Conservation (phyloP, 2,113 vertebrate genomes). For the Forbesichthys papilliferus region DNA sequence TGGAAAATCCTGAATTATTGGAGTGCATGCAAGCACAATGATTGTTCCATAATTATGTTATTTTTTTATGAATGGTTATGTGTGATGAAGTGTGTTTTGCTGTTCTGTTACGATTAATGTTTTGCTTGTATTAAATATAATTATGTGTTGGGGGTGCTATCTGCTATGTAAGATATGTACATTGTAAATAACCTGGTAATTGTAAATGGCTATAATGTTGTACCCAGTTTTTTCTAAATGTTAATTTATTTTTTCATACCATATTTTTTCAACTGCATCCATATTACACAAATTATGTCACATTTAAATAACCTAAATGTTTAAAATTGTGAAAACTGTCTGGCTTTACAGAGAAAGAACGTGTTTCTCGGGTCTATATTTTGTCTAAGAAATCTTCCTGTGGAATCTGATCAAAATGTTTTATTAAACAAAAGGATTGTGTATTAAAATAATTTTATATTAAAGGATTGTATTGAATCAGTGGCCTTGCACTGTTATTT, state of each 20-base stretch:
- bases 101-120: constrained; percentile 4
- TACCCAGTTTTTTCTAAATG: background rate
- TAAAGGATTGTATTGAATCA: constrained; percentile 38
- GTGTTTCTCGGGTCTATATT: constrained; percentile 9
- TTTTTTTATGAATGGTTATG: constrained; percentile 8
- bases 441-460: constrained; percentile 26
- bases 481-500: constrained; percentile 4
- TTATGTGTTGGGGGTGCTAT: background rate
- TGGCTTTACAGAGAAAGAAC: constrained; percentile 22
- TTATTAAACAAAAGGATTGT: constrained; percentile 20
- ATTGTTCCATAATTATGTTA: background rate
- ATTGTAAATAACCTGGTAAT: constrained; percentile 11
- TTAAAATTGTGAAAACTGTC: constrained; percentile 16
- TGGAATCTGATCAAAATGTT: constrained; percentile 38
- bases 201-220: constrained; percentile 5
- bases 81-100: background rate
- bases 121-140: background rate
- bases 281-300: background rate
- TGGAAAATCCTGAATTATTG: background rate
- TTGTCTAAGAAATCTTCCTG: constrained; percentile 28
- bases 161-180: constrained; percentile 6
- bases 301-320: constrained; percentile 13
- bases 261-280: background rate
- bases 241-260: background rate
- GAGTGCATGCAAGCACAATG: background rate